These are phyloP conservation scores for Andrena chrysosceles DNA, from an alignment of 2,888 invertebrate species.

Conservation along the genomic window DNA sequence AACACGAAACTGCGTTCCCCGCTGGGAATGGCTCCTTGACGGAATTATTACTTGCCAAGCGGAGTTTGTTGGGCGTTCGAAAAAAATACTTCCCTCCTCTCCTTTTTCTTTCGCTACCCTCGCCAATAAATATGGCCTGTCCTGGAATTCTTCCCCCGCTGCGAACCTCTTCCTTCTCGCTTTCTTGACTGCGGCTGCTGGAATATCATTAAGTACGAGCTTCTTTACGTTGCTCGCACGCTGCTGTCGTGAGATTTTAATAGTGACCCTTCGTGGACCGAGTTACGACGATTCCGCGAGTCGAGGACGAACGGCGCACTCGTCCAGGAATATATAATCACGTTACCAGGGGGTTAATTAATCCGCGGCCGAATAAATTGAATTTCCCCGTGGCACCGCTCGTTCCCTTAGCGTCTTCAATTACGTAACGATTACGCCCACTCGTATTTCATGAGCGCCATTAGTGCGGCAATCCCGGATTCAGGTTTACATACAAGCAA, in stretches of 20 bases:
- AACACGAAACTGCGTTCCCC: neutral
- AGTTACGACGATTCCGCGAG: too few relatives aligned
- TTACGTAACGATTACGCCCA: conserved; percentile 51
- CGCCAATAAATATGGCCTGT: conserved; percentile 9
- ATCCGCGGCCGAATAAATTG: conserved; percentile 32
- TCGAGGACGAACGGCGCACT: neutral
- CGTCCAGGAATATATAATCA: conserved; percentile 19
- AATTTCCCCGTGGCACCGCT: conserved; percentile 16
- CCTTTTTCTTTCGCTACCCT: neutral
- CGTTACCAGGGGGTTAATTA: conserved; percentile 33
- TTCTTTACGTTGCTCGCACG: too few relatives aligned
- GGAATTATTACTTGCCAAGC: neutral
- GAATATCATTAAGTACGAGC: conserved; percentile 15
- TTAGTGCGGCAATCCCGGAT: conserved; percentile 35
- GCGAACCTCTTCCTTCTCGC: neutral
- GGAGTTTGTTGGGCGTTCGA: neutral
- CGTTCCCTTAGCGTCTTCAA: conserved; percentile 41
- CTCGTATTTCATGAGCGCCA: conserved; percentile 39
- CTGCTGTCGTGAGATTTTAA: too few relatives aligned
- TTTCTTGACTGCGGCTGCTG: neutral
- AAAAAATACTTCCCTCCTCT: neutral
- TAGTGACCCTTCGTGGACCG: neutral
- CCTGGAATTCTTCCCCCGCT: neutral
- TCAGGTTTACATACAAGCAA: conserved; percentile 32
- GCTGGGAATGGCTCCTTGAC: neutral